A percentile compares a stretch with the other conserved stretches of the same genome.
These are phyloP conservation scores for Tachysurus vachellii DNA, from an alignment of 2,113 vertebrate species.

Conservation along the genomic window DNA sequence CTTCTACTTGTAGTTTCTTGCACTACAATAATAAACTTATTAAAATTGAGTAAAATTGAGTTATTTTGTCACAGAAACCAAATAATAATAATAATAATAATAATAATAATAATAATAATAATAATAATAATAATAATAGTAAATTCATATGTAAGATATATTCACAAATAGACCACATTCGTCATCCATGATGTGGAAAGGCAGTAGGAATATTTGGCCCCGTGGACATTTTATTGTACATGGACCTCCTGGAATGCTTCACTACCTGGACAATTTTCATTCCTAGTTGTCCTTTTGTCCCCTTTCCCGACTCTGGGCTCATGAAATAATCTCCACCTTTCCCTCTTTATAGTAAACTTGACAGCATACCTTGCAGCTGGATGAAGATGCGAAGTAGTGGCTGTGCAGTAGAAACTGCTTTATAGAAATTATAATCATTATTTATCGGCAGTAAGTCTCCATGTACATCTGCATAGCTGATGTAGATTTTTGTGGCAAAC, in stretches of 20 bases:
- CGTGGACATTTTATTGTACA: neutral
- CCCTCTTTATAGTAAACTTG: neutral
- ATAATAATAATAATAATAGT: neutral
- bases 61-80: neutral
- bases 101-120: neutral
- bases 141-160: neutral
- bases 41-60: neutral
- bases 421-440: slow-evolving; percentile 54
- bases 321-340: neutral
- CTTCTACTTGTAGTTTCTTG: neutral
- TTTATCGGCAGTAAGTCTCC: slow-evolving; percentile 55
- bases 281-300: too few relatives aligned
- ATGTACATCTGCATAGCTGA: slow-evolving; percentile 52
- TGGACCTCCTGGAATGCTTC: too few relatives aligned
- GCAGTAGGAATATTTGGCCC: neutral
- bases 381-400: slow-evolving; percentile 51
- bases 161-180: neutral
- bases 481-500: slow-evolving; percentile 26
- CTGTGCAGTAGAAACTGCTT: slow-evolving; percentile 48
- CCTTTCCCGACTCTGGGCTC: neutral
- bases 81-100: neutral
- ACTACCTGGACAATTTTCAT: neutral
- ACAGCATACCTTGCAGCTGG: slow-evolving; percentile 47
- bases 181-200: neutral
- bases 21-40: neutral